phyloP scores from a whole-genome alignment of 2,113 vertebrate species.

The Tetrao urogallus region DNA sequence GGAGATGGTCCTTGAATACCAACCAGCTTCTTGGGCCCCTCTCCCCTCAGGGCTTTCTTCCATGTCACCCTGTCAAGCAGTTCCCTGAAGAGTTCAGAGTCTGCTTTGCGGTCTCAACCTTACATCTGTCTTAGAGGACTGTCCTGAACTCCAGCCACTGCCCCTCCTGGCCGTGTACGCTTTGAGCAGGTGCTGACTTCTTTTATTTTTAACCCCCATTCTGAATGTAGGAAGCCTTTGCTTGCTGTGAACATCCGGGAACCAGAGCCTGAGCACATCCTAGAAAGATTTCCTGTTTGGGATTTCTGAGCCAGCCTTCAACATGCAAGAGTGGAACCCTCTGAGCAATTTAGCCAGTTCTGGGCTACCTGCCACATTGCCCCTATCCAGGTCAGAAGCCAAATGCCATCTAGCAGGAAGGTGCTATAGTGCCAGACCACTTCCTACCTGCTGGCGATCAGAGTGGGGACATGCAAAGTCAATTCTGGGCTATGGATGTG shows the following conservation, averaged over 20 bases:
- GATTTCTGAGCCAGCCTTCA: not conserved
- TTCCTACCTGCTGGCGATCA: not conserved
- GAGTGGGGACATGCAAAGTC: not conserved
- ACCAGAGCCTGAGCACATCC: slow-evolving; percentile 1
- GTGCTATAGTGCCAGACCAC: not conserved
- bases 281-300: slow-evolving; percentile 61
- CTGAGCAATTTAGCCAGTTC: not conserved
- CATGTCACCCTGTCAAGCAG: too few species aligned
- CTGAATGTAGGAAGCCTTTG: slow-evolving; percentile 37
- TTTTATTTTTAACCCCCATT: slow-evolving; percentile 45
- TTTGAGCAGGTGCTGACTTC: slow-evolving; percentile 46
- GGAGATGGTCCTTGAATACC: too few species aligned
- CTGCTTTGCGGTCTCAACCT: not conserved
- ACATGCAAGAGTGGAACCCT: not conserved
- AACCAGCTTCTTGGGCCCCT: too few species aligned
- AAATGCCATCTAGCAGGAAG: not conserved
- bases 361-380: not conserved
- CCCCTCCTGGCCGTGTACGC: fast-evolving
- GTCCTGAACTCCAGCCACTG: not conserved
- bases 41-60: too few species aligned
- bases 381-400: not conserved
- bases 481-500: not conserved
- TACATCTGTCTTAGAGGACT: not conserved
- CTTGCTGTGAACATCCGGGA: slow-evolving; percentile 33
- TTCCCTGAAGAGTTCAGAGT: too few species aligned